Evolutionary conservation across 2,888 invertebrate species (phyloP).

Genomic region (Tinea pellionella): DNA sequence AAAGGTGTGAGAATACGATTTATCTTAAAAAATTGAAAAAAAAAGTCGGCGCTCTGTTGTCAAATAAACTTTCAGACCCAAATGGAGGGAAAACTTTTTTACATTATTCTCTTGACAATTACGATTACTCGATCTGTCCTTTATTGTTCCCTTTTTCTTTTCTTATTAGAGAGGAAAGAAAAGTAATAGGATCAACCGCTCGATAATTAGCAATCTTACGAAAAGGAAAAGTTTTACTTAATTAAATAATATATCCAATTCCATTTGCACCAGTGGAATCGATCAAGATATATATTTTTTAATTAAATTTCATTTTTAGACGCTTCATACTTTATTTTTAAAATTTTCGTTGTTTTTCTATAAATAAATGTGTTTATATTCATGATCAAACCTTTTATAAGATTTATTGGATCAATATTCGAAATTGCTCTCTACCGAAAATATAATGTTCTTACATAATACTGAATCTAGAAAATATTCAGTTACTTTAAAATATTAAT

Average conservation of each 20-base stretch:
- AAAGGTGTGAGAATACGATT: neutral
- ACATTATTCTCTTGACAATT: conserved; percentile 6
- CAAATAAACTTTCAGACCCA: neutral
- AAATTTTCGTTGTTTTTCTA: no score
- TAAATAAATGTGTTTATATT: no score
- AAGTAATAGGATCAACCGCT: conserved; percentile 6
- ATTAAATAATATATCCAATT: conserved; percentile 8
- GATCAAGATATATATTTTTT: no score
- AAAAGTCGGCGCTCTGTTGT: neutral
- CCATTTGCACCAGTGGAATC: neutral
- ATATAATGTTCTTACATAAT: no score
- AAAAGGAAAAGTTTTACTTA: neutral
- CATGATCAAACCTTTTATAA: no score
- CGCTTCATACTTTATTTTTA: no score
- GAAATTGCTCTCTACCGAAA: no score
- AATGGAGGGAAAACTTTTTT: neutral
- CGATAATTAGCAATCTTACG: conserved; percentile 1
- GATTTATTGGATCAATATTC: no score
- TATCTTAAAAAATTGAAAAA: neutral
- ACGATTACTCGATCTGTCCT: conserved; percentile 3
- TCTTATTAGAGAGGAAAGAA: neutral
- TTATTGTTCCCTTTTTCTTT: conserved; percentile 8
- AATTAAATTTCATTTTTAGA: no score
- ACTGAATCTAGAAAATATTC: no score
- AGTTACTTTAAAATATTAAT: no score